Evolutionary conservation across 2,113 vertebrate genomes (phyloP).

Genomic region (Hipposideros armiger): DNA sequence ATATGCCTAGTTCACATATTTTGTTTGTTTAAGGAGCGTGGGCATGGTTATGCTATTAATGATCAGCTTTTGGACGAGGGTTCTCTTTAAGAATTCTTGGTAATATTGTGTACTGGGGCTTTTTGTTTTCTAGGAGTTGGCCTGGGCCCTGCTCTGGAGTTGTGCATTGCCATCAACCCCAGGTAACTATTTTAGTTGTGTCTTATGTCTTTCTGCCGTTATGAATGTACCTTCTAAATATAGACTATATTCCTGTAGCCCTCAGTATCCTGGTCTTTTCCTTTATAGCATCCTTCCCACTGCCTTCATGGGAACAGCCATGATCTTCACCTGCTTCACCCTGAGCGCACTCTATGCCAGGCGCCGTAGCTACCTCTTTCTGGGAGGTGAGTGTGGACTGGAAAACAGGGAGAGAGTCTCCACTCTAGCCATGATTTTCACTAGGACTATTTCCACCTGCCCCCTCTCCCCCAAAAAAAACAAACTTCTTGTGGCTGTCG

Average conservation of each 20-base stretch:
- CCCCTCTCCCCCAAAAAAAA: not conserved
- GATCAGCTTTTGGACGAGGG: not conserved
- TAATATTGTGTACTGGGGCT: not conserved
- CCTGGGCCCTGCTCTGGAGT: slow-evolving; percentile 94
- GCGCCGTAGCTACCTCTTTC: slow-evolving; percentile 96
- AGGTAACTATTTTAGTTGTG: slow-evolving; percentile 86
- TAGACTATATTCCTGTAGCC: not conserved
- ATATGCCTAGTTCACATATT: not conserved
- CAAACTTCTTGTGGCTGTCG: not conserved
- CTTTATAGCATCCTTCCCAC: slow-evolving; percentile 94
- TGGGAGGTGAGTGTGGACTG: slow-evolving; percentile 90
- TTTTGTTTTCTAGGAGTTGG: slow-evolving; percentile 90
- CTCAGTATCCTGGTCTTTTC: slow-evolving; percentile 3
- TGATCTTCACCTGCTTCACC: slow-evolving; percentile 96
- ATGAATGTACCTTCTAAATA: not conserved
- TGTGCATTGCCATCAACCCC: slow-evolving; percentile 95
- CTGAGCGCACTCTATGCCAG: slow-evolving; percentile 96
- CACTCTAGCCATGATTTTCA: rapidly evolving
- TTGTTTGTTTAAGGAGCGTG: not conserved
- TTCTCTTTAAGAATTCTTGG: not conserved
- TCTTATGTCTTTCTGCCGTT: not conserved
- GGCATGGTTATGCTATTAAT: not conserved
- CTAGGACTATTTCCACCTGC: too few relatives aligned
- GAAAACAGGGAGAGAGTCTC: not conserved
- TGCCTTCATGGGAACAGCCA: slow-evolving; percentile 95